Base-by-base conservation (phyloP, 2,113 vertebrate species). In the Megaptera novaeangliae region DNA sequence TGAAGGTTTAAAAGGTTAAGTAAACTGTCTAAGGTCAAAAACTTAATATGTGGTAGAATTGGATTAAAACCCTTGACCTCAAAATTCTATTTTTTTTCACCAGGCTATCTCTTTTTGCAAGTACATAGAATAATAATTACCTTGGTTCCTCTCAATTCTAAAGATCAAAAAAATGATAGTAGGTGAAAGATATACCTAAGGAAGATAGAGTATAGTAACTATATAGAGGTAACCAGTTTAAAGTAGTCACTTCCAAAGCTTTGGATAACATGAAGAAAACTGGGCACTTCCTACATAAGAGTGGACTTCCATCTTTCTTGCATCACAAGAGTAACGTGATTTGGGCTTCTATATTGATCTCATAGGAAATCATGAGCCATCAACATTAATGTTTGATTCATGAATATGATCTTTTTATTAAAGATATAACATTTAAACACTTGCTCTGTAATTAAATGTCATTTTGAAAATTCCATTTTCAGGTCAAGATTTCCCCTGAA, bases 341-440 rank as follows among this genome's bases (percentile, higher is more conserved):
- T 81, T 95, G 71, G 27, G 18, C 69, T 91, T 91, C 44, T 49
- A 20, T 44, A n/a, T 77, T 69, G 63, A 89, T 71, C 34, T 49
- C 57, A 41, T 23, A 34, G 57, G 86, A 96, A 91, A 91, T 86
- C 25, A 82, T 72, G 17, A 86, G 63, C 18, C n/a, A n/a, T 36
- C 17, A 34, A 31, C 63, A 10, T 91, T 68, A 88, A 78, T 74
- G 52, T 72, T 78, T 91, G 69, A 74, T 68, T 92, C 63, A 57
- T 88, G n/a, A 89, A 68, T 86, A 68, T 39, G 82, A 84, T 94
- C 4, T 41, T 88, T 85, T 44, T 92, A 44, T 80, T 82, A 95
- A 95, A 77, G 17, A 86, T 92, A 11, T n/a, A 57, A 44, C 29
- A 75, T 78, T 69, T 95, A 86, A 82, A 83, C 20, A 74, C 27